These are phyloP conservation scores for Alviniconcha strummeri DNA, from an alignment of 2,888 invertebrate genomes.

Conservation along the genomic window DNA sequence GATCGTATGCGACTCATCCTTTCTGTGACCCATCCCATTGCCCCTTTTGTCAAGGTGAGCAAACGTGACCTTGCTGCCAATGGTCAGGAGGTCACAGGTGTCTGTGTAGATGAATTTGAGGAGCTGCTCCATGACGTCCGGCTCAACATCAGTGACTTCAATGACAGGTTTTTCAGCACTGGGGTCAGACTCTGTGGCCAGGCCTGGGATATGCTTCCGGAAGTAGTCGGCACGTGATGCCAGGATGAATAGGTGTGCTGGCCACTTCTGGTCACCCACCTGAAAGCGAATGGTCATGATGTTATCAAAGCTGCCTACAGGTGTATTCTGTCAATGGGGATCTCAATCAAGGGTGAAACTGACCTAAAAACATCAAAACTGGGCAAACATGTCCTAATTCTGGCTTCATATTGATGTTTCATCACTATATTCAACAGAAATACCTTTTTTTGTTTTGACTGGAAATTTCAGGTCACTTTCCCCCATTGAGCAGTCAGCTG, in stretches of 20 bases:
- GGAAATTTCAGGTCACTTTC: no score
- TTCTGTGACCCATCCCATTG: background rate
- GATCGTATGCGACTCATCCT: background rate
- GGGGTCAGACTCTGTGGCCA: conserved; percentile 1
- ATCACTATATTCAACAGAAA: no score
- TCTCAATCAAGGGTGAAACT: no score
- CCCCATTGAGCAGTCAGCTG: background rate
- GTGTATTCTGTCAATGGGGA: background rate
- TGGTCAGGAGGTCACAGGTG: conserved; percentile 79
- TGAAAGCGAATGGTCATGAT: conserved; percentile 53
- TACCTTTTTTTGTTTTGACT: no score
- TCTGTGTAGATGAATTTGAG: conserved; percentile 83
- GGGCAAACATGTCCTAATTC: no score
- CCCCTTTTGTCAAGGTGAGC: conserved; percentile 4
- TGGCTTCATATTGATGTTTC: no score
- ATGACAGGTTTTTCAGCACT: conserved; percentile 65
- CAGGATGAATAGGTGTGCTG: conserved; percentile 85
- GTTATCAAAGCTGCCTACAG: no score
- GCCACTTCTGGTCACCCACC: conserved; percentile 79
- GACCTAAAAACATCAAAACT: no score
- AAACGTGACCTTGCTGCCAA: conserved; percentile 66
- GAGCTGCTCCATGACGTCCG: conserved; percentile 81
- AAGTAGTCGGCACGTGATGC: conserved; percentile 81
- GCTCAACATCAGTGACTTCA: conserved; percentile 77
- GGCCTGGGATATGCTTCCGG: conserved; percentile 57